Conservation (phyloP, 2,888 invertebrate genomes). For the Synanthedon formicaeformis region DNA sequence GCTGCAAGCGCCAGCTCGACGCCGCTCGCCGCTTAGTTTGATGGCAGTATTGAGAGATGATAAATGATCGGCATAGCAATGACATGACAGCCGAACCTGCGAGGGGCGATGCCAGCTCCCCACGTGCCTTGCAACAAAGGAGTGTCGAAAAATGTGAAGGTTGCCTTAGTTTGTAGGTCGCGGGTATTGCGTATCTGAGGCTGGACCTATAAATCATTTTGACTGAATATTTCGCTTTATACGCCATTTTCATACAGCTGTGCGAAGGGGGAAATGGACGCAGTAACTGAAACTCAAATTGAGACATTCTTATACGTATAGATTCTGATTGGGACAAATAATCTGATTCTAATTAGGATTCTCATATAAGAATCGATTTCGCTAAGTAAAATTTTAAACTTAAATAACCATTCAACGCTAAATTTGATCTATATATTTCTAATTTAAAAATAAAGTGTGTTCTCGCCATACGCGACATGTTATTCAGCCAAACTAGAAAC, state of each 20-base stretch:
- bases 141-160: conserved; percentile 66
- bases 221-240: conserved; percentile 51
- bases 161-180: conserved; percentile 67
- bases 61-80: conserved; percentile 54
- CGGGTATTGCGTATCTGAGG: conserved; percentile 45
- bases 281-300: not conserved
- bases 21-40: conserved; percentile 52
- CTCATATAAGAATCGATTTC: too few species aligned
- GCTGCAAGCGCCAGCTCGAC: conserved; percentile 58
- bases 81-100: conserved; percentile 65
- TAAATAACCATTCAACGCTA: too few species aligned
- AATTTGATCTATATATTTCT: too few species aligned
- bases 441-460: too few species aligned
- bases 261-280: conserved; percentile 4
- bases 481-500: too few species aligned
- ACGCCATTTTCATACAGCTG: conserved; percentile 32
- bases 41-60: conserved; percentile 64
- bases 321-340: too few species aligned
- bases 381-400: too few species aligned
- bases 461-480: too few species aligned
- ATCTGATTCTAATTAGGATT: too few species aligned
- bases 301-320: too few species aligned
- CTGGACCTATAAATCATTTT: conserved; percentile 62
- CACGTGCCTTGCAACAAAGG: conserved; percentile 49
- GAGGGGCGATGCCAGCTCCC: conserved; percentile 41